Evolutionary conservation across 2,113 vertebrate genomes (phyloP).

Genomic region (Pseudopipra pipra): DNA sequence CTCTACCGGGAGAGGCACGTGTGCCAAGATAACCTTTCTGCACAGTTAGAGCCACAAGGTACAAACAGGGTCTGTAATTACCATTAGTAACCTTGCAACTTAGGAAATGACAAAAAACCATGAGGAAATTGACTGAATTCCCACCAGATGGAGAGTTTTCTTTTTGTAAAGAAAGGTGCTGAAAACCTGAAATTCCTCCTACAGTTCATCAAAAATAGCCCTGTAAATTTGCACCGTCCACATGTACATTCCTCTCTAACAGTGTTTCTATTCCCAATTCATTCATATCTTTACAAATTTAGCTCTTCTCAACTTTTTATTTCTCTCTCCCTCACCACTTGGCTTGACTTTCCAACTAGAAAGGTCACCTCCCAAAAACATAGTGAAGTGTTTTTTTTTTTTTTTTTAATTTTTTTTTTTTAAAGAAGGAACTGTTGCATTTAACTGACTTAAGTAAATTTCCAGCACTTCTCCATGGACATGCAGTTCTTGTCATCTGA

Average conservation of each 20-base stretch:
- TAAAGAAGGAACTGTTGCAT: not conserved
- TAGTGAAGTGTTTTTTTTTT: not conserved
- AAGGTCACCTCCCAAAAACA: not conserved
- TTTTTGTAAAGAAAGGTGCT: slow-evolving; percentile 51
- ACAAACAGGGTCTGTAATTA: slow-evolving; percentile 57
- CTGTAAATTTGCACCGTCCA: slow-evolving; percentile 66
- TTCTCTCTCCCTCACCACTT: not conserved
- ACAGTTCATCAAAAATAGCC: slow-evolving; percentile 64
- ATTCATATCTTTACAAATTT: slow-evolving; percentile 20
- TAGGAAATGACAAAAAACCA: slow-evolving; percentile 45
- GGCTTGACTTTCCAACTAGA: not conserved
- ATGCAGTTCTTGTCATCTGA: not conserved
- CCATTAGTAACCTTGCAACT: slow-evolving; percentile 38
- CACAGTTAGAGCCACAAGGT: not conserved
- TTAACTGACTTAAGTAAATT: slow-evolving; percentile 11
- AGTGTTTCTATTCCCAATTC: slow-evolving; percentile 9
- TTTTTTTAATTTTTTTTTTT: not conserved
- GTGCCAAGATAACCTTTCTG: not conserved
- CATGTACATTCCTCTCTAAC: slow-evolving; percentile 45
- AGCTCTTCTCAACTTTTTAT: not conserved
- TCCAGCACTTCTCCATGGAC: not conserved
- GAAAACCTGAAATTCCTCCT: slow-evolving; percentile 67
- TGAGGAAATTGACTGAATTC: slow-evolving; percentile 72
- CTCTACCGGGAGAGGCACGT: not conserved
- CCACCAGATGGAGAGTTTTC: slow-evolving; percentile 61